Evolutionary conservation across 2,888 invertebrate genomes (phyloP), one percentile per base, ranked within the genome.

Genomic region (Unio pictorum): DNA sequence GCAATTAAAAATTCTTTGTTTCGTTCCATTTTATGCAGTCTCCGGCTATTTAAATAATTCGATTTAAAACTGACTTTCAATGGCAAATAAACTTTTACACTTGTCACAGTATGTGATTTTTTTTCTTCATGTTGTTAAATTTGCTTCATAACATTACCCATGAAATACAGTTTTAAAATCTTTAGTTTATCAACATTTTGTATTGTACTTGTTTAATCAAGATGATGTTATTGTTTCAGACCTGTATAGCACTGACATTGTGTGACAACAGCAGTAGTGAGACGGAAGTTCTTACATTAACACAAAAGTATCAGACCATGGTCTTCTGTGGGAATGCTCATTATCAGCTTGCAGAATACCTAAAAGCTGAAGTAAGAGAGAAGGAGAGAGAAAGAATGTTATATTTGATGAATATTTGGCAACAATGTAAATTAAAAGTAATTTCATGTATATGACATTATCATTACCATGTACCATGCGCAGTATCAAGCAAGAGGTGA

Each of bases 271-370:
- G 92, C 55, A 79, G 80, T 30, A 55, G 72, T 30, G 82, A 81
- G 34, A 68, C 71, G 57, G 94, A 94, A 72, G 84, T 92, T 62
- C 87, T 93, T 26, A 91, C 92, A 0, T 91, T 93, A 23, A 91
- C 92, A 65, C 91, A 93, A 76, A 94, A 94, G 85, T 94, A 94
- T 84, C 93, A 94, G 84, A 91, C 94, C 34, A 91, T 93, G 66
- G 92, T 93, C 4, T 94, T 93, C 83, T 93, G 94, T 85, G 95
- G 93, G 4, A 94, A 95, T 88, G 92, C 95, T 1, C 91, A 94
- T 63, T 94, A 92, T 86, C 91, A 93, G 65, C 90, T 93, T 56
- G 92, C 93, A 58, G 93, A 94, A 72, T 94, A 93, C 88, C 91
- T 92, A 15, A 92, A 93, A 84, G 94, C 95, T 0, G 94, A 94